Percentiles rank a stretch among this genome's conserved stretches.
phyloP scores from a whole-genome alignment of 2,888 invertebrate species.

The Patella caerulea region DNA sequence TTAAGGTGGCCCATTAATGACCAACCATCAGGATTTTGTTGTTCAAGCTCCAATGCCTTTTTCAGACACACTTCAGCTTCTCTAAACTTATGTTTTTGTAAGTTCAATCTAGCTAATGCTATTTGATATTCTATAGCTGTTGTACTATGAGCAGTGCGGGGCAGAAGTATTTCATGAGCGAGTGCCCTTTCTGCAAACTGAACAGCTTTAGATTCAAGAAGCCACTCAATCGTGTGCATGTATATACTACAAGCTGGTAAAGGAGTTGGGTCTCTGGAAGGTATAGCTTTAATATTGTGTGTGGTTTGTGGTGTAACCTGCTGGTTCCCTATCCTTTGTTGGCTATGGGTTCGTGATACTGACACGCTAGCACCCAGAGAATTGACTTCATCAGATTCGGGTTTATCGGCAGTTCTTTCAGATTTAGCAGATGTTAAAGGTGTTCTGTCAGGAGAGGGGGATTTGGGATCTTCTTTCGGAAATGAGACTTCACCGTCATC shows the following conservation, averaged over 20 bases:
- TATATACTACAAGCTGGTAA: conserved; percentile 63
- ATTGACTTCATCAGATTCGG: too few relatives aligned
- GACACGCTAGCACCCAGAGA: not conserved
- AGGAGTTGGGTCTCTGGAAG: conserved; percentile 61
- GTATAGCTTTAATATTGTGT: conserved; percentile 46
- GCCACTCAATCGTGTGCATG: conserved; percentile 69
- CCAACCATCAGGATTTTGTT: conserved; percentile 71
- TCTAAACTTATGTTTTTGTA: conserved; percentile 66
- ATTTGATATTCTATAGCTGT: conserved; percentile 67
- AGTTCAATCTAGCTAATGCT: conserved; percentile 62
- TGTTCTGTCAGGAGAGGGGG: too few relatives aligned
- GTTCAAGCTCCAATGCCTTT: conserved; percentile 68
- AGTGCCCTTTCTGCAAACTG: conserved; percentile 70
- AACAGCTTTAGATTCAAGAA: conserved; percentile 66
- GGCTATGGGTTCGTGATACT: conserved; percentile 33
- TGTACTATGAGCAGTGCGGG: conserved; percentile 48
- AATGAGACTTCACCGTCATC: too few relatives aligned
- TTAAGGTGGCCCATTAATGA: conserved; percentile 71
- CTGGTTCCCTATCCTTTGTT: conserved; percentile 42
- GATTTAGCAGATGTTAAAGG: too few relatives aligned
- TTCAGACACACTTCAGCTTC: conserved; percentile 66
- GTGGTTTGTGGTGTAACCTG: conserved; percentile 42
- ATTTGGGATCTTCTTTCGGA: too few relatives aligned
- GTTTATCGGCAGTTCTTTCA: too few relatives aligned
- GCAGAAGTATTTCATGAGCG: conserved; percentile 67